These are phyloP conservation scores for Anodontia alba DNA, from an alignment of 2,888 invertebrate genomes.

Conservation along the genomic window DNA sequence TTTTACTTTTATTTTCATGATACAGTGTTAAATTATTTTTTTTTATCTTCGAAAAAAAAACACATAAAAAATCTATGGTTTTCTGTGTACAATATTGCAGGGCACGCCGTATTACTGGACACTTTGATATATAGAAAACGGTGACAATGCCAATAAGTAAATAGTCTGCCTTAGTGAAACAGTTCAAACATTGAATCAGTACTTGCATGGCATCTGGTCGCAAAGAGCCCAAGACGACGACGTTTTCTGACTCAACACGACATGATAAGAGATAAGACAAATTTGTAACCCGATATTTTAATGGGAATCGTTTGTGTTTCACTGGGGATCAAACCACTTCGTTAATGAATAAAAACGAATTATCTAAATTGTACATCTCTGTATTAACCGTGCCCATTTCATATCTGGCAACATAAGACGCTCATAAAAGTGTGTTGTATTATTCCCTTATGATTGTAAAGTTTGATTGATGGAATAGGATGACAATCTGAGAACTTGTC, in stretches of 20 bases:
- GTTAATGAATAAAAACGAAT: conserved; percentile 27
- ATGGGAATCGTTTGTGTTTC: conserved; percentile 7
- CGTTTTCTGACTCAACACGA: not conserved
- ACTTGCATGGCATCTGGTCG: too few species aligned
- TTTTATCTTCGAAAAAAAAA: too few species aligned
- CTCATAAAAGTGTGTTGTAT: conserved; percentile 17
- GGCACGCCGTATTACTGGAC: too few species aligned
- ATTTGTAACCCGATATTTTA: not conserved
- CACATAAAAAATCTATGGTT: too few species aligned
- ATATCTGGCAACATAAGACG: conserved; percentile 26
- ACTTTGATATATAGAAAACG: too few species aligned
- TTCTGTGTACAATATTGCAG: too few species aligned
- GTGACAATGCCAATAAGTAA: too few species aligned
- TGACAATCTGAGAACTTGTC: conserved; percentile 18
- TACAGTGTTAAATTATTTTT: too few species aligned
- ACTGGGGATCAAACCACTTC: conserved; percentile 12
- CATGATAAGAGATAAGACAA: conserved; percentile 1
- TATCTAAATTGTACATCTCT: conserved; percentile 36
- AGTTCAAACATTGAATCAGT: too few species aligned
- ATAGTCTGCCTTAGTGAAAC: too few species aligned
- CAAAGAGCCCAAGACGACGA: too few species aligned
- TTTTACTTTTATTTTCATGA: too few species aligned
- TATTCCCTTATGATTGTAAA: conserved; percentile 16
- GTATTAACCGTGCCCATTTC: conserved; percentile 21
- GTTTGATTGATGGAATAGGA: not conserved